These are phyloP conservation scores for Ormyrus rosae DNA, from an alignment of 2,888 invertebrate genomes.

Conservation along the genomic window DNA sequence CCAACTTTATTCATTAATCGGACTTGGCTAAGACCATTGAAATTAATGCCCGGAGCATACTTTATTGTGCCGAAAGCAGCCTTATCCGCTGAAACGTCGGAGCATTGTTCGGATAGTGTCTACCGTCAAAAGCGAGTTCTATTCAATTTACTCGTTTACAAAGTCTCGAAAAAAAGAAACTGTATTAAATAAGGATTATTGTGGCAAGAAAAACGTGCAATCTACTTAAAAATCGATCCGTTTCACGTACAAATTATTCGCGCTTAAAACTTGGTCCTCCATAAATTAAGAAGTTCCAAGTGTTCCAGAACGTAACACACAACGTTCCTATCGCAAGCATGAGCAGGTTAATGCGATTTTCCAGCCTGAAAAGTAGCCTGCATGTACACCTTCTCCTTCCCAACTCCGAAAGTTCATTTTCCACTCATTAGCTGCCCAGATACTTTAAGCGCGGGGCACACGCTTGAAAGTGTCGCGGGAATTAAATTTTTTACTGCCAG, in stretches of 20 bases:
- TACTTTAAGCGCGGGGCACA: neutral
- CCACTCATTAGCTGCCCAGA: constrained; percentile 22
- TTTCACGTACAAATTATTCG: neutral
- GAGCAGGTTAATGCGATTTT: constrained; percentile 3
- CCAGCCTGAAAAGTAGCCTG: neutral
- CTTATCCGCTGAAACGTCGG: no score
- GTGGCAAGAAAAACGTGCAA: no score
- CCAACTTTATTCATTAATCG: constrained; percentile 33
- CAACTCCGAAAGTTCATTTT: constrained; percentile 39
- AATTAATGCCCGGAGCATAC: neutral
- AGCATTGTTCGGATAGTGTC: no score
- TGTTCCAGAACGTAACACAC: neutral
- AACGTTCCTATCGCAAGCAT: constrained; percentile 2
- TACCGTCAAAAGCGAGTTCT: no score
- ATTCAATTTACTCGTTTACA: no score
- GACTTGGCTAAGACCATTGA: constrained; percentile 5
- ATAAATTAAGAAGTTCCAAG: constrained; percentile 7
- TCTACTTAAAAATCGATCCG: no score
- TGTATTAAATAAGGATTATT: no score
- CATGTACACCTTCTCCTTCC: neutral
- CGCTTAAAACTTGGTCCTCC: neutral
- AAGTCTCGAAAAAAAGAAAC: no score
- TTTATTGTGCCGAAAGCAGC: no score
- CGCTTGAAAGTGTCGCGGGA: no score
- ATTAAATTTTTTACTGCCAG: no score